Percentiles rank a stretch among this genome's conserved stretches.
These are phyloP conservation scores for Melieria picta DNA, from an alignment of 2,888 invertebrate species.

Conservation along the genomic window DNA sequence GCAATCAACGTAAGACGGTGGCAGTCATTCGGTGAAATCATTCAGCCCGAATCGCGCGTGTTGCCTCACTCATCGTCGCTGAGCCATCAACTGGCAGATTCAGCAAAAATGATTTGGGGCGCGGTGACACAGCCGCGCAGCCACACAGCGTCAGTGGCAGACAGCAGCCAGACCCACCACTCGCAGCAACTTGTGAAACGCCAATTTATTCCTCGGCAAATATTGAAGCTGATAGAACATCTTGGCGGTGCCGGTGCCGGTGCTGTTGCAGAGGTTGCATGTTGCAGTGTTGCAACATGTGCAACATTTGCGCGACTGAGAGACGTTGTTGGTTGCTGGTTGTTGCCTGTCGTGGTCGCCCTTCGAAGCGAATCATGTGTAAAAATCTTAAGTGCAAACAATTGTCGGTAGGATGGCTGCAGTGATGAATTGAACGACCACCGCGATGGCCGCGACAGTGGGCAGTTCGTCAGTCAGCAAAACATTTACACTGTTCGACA, in stretches of 20 bases:
- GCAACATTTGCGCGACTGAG: neutral
- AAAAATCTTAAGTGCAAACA: constrained; percentile 68
- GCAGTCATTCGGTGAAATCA: neutral
- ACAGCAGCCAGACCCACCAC: neutral
- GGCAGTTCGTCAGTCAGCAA: too few relatives aligned
- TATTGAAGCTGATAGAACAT: constrained; percentile 18
- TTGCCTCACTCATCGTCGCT: neutral
- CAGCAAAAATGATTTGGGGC: constrained; percentile 9
- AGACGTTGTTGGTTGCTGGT: neutral
- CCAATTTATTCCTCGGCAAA: constrained; percentile 15
- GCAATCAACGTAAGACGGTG: constrained; percentile 10
- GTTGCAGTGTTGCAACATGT: neutral
- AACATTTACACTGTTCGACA: too few relatives aligned
- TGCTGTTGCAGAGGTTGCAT: neutral
- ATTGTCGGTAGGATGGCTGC: constrained; percentile 43
- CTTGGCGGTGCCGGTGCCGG: neutral
- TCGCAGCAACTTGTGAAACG: constrained; percentile 12
- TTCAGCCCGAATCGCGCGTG: neutral
- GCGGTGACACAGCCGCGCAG: neutral
- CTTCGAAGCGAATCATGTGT: constrained; percentile 62
- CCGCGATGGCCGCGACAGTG: constrained; percentile 16
- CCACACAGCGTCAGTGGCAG: neutral
- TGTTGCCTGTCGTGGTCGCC: neutral
- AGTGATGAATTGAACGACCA: constrained; percentile 37
- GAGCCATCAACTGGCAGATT: neutral